Evolutionary conservation across 2,888 invertebrate genomes (phyloP), one percentile per base, ranked within the genome.

Genomic region (Caenorhabditis sinica): DNA sequence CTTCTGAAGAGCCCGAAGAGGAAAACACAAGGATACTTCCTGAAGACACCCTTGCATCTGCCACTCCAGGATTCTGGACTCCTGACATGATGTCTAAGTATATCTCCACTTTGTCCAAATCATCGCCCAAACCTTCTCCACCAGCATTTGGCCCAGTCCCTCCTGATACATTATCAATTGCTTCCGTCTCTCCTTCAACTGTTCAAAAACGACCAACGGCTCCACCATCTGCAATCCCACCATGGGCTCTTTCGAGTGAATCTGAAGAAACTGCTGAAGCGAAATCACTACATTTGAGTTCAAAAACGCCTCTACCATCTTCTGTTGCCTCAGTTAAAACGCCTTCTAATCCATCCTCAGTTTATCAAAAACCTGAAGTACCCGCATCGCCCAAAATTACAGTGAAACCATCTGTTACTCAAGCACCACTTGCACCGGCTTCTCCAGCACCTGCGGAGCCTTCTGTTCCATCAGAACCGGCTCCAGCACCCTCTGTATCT

Each of bases 331-430:
- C 80, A 43, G 77, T 77, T 77, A 61, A 63, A 69, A 56, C 49
- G 61, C 60, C 73, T 45, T 25, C 81, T 81, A 81, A 81, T 60
- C 72, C 81, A 43, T 69, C 81, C 68, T 80, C 72, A 66, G 74
- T 81, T 81, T 53, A 17, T 25, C 68, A 53, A 66, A 56, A 43
- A 43, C n/a, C 69, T 25, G 56, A 68, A 61, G 74, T 81, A 61
- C 53, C 74, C 66, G 49, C 68, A 74, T 60, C 81, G 20, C 72
- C 72, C 2, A 58, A 72, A 58, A 36, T 80, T 80, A 45, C 80
- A 80, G 80, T 80, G 40, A 53, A 72, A 30, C 65, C 72, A 36
- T 60, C 63, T 17, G 53, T 66, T 28, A 69, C 79, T 33, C 69
- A 63, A 45, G 49, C 71, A 53, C 63, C 77, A 11, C 20, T 23